Base-by-base conservation (phyloP, 2,888 invertebrate species). In the Calameuta pallipes region DNA sequence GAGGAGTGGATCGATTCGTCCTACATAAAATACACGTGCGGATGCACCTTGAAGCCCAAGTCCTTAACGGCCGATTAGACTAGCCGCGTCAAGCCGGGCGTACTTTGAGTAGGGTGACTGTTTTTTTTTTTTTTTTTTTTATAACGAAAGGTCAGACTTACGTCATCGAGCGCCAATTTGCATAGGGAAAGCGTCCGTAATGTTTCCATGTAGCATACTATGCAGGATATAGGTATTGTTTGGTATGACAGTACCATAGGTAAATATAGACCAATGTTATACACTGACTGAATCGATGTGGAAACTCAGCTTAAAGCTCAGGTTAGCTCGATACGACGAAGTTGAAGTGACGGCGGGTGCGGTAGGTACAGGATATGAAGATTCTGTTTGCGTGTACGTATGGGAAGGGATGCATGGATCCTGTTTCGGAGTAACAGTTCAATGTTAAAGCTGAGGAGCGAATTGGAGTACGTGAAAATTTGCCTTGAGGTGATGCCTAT, bases 81-180 rank as follows among this genome's bases (percentile, higher is more conserved):
- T 76, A 80, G 77, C 23, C 74, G 68, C 34, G 73, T 34, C 56
- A 36, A 75, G 30, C 56, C 37, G 79, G 69, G 70, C 76, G 71
- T 37, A 36, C 41, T 23, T 56, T 23, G 41, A 56, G 41, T 56
- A 23, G 23, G 41, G 69, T 34, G 31, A 13, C 56, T 30, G 41
- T 71, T 68, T 76, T 69, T 74, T 69, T 75, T 37, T 33, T 33
- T 33, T 75, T 74, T 78, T 80, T 85, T 83, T 85, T 74, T 79
- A 80, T 36, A 56, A 77, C 75, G 77, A 85, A 84, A 84, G 83
- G 82, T 84, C 85, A 82, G 75, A 41, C 76, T 76, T 73, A 73
- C 68, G 37, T 75, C 68, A 35, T 30, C 9, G 37, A 36, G 12
- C 75, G 35, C 73, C 68, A 35, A 74, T 56, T 56, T 56, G 41